phyloP scores from a whole-genome alignment of 2,888 invertebrate species.

The Epirrita christyi region DNA sequence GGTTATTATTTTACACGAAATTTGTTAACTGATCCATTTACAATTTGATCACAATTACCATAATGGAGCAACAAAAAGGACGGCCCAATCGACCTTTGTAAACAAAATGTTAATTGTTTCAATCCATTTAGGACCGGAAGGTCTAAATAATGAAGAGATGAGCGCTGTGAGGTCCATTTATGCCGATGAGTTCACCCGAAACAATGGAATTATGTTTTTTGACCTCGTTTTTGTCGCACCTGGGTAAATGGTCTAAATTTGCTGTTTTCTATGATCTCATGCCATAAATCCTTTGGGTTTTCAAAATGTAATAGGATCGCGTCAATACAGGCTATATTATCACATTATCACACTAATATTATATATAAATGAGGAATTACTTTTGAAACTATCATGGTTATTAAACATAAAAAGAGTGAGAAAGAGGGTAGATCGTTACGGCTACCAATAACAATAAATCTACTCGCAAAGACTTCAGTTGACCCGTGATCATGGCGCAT shows the following conservation, averaged over 20 bases:
- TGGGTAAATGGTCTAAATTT: conserved; percentile 20
- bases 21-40: conserved; percentile 16
- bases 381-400: too few species aligned
- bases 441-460: too few species aligned
- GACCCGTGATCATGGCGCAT: too few species aligned
- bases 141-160: conserved; percentile 42
- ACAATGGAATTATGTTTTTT: conserved; percentile 26
- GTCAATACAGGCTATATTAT: too few species aligned
- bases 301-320: too few species aligned
- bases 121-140: conserved; percentile 50
- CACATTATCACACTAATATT: too few species aligned
- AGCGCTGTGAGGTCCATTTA: conserved; percentile 25
- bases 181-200: conserved; percentile 30
- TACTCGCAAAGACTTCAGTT: too few species aligned
- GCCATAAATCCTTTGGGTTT: too few species aligned
- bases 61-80: conserved; percentile 35
- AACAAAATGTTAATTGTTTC: conserved; percentile 54
- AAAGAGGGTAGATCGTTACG: too few species aligned
- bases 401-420: too few species aligned
- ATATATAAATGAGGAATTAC: too few species aligned
- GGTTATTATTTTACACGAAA: conserved; percentile 5
- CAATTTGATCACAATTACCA: conserved; percentile 24
- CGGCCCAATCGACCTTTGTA: conserved; percentile 43
- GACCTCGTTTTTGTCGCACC: conserved; percentile 21
- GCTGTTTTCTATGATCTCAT: neutral